phyloP scores from a whole-genome alignment of 2,888 invertebrate species.

The Danaus chrysippus region DNA sequence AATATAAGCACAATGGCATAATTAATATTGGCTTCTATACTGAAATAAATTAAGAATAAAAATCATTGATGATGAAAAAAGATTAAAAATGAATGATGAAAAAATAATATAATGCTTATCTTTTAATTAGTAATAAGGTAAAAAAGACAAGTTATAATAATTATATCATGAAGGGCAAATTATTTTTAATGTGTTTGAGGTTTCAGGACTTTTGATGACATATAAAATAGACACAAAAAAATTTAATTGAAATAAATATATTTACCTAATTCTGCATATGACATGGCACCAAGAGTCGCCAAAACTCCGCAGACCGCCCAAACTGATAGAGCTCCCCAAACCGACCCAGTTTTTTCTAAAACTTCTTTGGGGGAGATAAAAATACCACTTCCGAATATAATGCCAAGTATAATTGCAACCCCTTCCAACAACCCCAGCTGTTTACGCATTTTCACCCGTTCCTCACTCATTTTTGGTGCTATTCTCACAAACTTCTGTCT shows the following conservation, averaged over 20 bases:
- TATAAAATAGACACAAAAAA: no score
- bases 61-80: no score
- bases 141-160: no score
- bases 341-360: constrained; percentile 91
- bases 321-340: constrained; percentile 91
- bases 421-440: constrained; percentile 94
- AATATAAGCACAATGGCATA: no score
- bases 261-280: constrained; percentile 96
- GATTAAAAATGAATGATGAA: no score
- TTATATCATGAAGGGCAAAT: no score
- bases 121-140: no score
- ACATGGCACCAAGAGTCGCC: constrained; percentile 95
- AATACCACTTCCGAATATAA: constrained; percentile 97
- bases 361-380: constrained; percentile 98
- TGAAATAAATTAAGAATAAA: no score
- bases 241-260: constrained; percentile 10
- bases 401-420: constrained; percentile 95
- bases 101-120: no score
- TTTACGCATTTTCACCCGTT: constrained; percentile 89
- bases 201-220: no score
- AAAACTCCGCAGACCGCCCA: constrained; percentile 94
- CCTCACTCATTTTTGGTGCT: constrained; percentile 54
- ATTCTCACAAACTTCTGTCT: not conserved
- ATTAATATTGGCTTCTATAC: no score
- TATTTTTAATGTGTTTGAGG: no score